Base-by-base conservation (phyloP, 2,113 vertebrate genomes). In the Turnix velox region DNA sequence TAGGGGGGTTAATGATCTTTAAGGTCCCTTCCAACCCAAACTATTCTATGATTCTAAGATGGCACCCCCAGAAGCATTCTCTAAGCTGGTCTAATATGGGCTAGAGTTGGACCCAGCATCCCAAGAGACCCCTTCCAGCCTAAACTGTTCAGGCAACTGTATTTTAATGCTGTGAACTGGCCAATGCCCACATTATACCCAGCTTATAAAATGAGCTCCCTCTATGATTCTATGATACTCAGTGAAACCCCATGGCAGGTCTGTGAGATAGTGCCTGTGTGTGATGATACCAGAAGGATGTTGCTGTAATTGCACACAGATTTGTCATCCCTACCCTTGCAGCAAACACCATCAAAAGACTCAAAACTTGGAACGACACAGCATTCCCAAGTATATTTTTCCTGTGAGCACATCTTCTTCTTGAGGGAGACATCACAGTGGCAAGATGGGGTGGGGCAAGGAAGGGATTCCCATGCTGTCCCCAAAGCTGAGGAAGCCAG, bases 271-370 rank as follows among this genome's bases (percentile, higher is more conserved):
- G 54, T 12, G 77, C n/a, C 76, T 90, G n/a, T 18, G 55, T 88
- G 73, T 25, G 52, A 31, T 18, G 78, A 74, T 81, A 88, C 46
- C 63, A 9, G 74, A 63, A 84, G 68, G 79, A 93, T 33, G 57
- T 8, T 55, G 18, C 51, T 80, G 30, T 93, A 90, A 92, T 78
- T 90, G 52, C 62, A 76, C n/a, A 42, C 91, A 95, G 91, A 84
- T 74, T 75, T 49, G 45, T 74, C 62, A 81, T 46, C 67, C 16
- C 3, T 51, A 91, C 51, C 57, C 17, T 79, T 51, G 52, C 37
- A 61, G 25, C 2, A 3, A 90, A 63, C 27, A 20, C 39, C 40
- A 72, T 78, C 86, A 74, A 71, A 96, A 92, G 68, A 57, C 45
- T 48, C 65, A 40, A 49, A n/a, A 22, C 69, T 79, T 94, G 87